These are phyloP conservation scores for Odontophorus gujanensis DNA, from an alignment of 2,113 vertebrate genomes.

Conservation along the genomic window DNA sequence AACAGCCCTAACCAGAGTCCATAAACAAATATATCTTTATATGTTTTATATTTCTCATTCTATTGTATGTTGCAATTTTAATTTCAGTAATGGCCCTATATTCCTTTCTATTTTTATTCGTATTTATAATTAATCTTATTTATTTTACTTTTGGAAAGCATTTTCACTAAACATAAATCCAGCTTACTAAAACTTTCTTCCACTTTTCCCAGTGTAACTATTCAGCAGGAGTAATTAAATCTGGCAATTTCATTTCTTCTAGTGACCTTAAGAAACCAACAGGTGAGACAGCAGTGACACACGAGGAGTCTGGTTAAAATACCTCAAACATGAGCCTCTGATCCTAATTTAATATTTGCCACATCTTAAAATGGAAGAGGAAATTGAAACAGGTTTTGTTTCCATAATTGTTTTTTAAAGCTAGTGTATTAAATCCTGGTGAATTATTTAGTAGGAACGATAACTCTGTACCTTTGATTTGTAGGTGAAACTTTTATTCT, in stretches of 20 bases:
- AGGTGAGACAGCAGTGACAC: constrained; percentile 10
- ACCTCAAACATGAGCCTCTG: constrained; percentile 24
- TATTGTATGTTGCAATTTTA: background rate
- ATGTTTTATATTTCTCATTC: background rate
- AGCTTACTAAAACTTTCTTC: background rate
- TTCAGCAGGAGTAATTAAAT: constrained; percentile 29
- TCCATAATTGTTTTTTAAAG: constrained; percentile 59
- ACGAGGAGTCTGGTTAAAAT: background rate
- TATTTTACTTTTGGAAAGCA: background rate
- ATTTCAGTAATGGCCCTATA: background rate
- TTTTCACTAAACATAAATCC: background rate
- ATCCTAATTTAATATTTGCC: constrained; percentile 59
- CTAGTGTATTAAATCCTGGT: constrained; percentile 47
- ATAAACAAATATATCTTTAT: background rate
- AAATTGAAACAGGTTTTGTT: constrained; percentile 53
- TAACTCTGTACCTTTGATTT: constrained; percentile 60
- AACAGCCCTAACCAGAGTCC: background rate
- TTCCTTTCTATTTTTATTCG: background rate
- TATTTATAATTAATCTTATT: background rate
- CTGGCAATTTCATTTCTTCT: constrained; percentile 13
- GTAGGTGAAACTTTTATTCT: constrained; percentile 63
- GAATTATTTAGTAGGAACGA: constrained; percentile 54
- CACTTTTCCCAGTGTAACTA: background rate
- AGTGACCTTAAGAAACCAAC: constrained; percentile 12
- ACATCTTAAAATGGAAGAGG: constrained; percentile 51